Evolutionary conservation across 2,113 vertebrate genomes (phyloP), one percentile per base, ranked within the genome.

Genomic region (Columba livia): DNA sequence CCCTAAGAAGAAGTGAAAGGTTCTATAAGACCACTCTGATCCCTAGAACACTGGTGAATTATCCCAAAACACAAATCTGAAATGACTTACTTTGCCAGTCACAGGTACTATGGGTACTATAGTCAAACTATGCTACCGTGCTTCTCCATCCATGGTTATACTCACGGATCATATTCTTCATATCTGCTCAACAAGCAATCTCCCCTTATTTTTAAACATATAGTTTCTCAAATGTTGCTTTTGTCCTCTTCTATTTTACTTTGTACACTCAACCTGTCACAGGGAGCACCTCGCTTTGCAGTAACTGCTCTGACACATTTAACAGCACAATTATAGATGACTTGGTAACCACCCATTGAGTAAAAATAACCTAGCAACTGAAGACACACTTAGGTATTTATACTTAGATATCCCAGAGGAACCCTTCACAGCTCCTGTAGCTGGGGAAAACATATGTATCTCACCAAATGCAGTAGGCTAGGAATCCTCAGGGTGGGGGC

Each of bases 341-440:
- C 93, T 96, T 93, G 90, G 85, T 95, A 96, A 95, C 95, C 87
- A 94, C 90, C 82, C 92, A 53, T 93, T 90, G 92, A 94, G 90
- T 97, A 97, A 96, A 96, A 97, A 97, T 96, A 97, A 96, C 94
- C 70, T 94, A 92, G 93, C 94, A 96, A 94, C 96, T 90, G 96
- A 96, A 96, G 92, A 94, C 90, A 97, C 75, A 64, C 69, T 96
- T 95, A 91, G 85, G 78, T 92, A 95, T 96, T 95, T 96, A 96
- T 96, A 97, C 94, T 97, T 88, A 89, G 94, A 85, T 78, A 94
- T 96, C 94, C 93, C 94, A 95, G 93, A 96, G 95, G 93, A 97
- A 93, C 88, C 88, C 94, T 96, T 96, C 94, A 93, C 94, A 96
- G 93, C 57, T 94, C 96, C 74, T 75, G 90, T 91, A 93, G 77